Base-by-base conservation (phyloP, 64 coral and sea anemone species). In the Dendronephthya gigantea region DNA sequence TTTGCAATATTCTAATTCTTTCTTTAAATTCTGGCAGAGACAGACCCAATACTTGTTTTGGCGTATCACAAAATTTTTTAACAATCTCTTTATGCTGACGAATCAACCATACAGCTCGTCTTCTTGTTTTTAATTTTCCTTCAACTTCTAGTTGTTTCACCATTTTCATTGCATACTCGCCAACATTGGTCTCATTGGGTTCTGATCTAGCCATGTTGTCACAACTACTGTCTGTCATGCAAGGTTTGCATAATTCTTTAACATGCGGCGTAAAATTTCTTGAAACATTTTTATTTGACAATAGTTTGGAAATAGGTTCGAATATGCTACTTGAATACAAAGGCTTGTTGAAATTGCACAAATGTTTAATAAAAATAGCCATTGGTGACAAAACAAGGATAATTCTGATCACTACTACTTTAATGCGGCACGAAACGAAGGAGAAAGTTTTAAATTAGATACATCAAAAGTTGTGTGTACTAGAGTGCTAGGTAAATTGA, bases 31-130 rank as follows among this genome's bases (percentile, higher is more conserved):
- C 30, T 0, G 82, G 32, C 16, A 83, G 29, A 15, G 89, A 89
- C 6, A 93, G 82, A 0, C 95, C 95, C 62, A 98, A 41, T 84
- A 93, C 87, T 36, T 93, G 92, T 79, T 33, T 79, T 79, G 72
- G 72, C 5, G 72, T 16, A 7, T 79, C 32, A 39, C 27, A 79
- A 35, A 79, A 79, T 79, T 79, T 79, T 33, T 79, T 17, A 37
- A 79, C 72, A 34, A 79, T 12, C 36, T 79, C 72, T 11, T 35
- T 79, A 35, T 79, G 72, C 9, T 19, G 25, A 29, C 72, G 72
- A 15, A 79, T 79, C 28, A 79, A 35, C 72, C 72, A 79, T 79
- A 79, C 72, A 29, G 32, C 72, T 79, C 72, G 19, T 37, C 72
- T 79, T 29, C 37, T 79, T 12, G 31, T 29, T 79, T 79, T 79